Percentiles rank a stretch among this genome's conserved stretches.
These are phyloP conservation scores for Hydrophis major DNA, from an alignment of 2,797 vertebrate species.

Conservation along the genomic window DNA sequence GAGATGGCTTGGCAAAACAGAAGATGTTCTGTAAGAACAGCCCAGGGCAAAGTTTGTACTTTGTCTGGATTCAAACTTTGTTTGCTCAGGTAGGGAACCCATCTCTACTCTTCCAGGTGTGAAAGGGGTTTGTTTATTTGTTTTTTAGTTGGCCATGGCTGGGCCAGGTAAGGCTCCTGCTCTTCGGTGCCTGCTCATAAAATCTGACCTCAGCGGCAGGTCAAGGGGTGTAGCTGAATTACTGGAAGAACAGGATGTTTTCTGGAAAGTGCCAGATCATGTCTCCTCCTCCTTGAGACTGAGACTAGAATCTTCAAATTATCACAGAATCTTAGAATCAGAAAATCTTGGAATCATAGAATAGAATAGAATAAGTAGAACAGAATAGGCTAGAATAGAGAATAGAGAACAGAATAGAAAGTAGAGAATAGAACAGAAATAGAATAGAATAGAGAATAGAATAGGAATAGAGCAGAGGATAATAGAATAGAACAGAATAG, in stretches of 20 bases:
- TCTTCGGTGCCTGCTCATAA: slow-evolving; percentile 29
- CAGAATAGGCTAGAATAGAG: too few relatives aligned
- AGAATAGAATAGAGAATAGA: too few relatives aligned
- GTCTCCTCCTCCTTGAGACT: too few relatives aligned
- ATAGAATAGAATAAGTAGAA: too few relatives aligned
- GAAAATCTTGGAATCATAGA: too few relatives aligned
- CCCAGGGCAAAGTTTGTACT: slow-evolving; percentile 81
- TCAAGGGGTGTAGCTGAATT: neutral
- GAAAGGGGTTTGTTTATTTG: slow-evolving; percentile 53
- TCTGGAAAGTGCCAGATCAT: neutral
- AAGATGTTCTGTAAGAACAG: slow-evolving; percentile 74
- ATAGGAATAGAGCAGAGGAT: too few relatives aligned
- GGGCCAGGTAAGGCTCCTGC: slow-evolving; percentile 34
- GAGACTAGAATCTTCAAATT: neutral
- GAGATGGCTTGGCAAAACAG: slow-evolving; percentile 72
- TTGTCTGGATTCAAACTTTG: slow-evolving; percentile 77
- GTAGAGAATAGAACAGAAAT: too few relatives aligned
- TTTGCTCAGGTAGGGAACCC: slow-evolving; percentile 78
- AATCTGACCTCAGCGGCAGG: slow-evolving; percentile 26
- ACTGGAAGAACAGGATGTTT: neutral
- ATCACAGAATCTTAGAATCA: neutral
- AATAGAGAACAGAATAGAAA: too few relatives aligned
- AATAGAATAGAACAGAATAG: too few relatives aligned
- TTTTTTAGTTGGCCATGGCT: slow-evolving; percentile 51
- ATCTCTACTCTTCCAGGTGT: slow-evolving; percentile 77